A percentile compares a stretch with the other conserved stretches of the same genome.
phyloP scores from a whole-genome alignment of 1,140 invertebrate genomes.

The Galleria mellonella region DNA sequence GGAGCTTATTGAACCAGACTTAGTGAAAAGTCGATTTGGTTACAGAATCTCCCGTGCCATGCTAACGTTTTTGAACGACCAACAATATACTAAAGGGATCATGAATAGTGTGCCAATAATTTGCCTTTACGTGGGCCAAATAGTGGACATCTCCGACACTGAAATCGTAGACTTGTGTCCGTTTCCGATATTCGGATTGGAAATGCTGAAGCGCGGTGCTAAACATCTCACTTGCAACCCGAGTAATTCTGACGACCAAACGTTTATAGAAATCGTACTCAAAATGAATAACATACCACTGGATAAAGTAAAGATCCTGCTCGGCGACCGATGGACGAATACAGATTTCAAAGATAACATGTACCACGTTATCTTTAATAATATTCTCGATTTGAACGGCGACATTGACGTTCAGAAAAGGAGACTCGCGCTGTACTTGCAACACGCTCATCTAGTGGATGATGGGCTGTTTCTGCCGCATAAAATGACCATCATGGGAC shows the following conservation, averaged over 20 bases:
- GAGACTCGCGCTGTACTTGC: neutral
- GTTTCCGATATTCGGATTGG: conserved; percentile 39
- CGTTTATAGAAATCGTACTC: neutral
- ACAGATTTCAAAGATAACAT: neutral
- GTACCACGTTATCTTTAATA: conserved; percentile 5
- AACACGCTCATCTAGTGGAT: neutral
- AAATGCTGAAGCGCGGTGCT: conserved; percentile 26
- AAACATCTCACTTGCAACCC: conserved; percentile 23
- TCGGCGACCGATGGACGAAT: neutral
- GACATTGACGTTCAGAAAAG: conserved; percentile 1
- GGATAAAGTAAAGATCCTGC: neutral
- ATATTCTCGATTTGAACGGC: neutral
- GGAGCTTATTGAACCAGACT: too few relatives aligned
- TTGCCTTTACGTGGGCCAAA: neutral
- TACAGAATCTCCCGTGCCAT: neutral
- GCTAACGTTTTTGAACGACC: neutral
- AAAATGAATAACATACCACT: neutral
- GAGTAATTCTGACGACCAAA: neutral
- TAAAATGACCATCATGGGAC: neutral
- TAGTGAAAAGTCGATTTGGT: too few relatives aligned
- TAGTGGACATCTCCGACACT: neutral
- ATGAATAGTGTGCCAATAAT: neutral
- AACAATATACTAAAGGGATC: neutral
- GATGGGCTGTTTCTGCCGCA: neutral
- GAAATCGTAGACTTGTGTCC: conserved; percentile 24